These are phyloP conservation scores for Neopelma chrysocephalum DNA, from an alignment of 2,797 vertebrate genomes.

Conservation along the genomic window DNA sequence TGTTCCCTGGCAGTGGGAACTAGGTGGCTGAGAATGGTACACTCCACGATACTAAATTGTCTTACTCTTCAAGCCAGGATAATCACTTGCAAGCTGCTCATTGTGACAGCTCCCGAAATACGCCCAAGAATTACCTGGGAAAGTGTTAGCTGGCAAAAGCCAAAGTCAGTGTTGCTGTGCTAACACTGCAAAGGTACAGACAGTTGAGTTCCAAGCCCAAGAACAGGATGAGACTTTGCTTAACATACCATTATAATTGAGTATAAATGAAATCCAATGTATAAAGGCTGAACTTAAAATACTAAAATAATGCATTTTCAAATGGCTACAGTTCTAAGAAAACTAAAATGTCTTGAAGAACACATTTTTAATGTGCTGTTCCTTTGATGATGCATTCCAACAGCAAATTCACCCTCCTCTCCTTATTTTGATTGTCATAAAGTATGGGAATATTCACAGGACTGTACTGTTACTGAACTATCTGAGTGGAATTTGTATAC, in stretches of 20 bases:
- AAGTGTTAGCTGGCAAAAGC: background rate
- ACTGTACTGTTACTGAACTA: background rate
- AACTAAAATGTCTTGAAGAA: background rate
- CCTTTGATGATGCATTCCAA: background rate
- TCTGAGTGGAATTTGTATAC: background rate
- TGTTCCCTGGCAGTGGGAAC: background rate
- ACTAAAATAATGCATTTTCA: background rate
- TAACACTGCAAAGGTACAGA: background rate
- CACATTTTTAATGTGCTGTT: background rate
- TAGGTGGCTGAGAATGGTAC: background rate
- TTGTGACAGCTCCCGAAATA: background rate
- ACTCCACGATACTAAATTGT: background rate
- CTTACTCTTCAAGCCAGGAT: background rate
- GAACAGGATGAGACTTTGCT: background rate
- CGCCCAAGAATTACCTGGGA: background rate
- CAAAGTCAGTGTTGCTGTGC: background rate
- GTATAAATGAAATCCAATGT: background rate
- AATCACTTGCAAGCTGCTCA: background rate
- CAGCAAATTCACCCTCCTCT: background rate
- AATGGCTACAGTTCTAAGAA: background rate
- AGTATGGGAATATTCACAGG: background rate
- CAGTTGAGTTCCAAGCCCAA: background rate
- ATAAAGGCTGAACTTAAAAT: background rate
- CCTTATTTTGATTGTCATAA: background rate
- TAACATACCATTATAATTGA: background rate